A percentile compares a stretch with the other conserved stretches of the same genome.
These are phyloP conservation scores for Drusus annulatus DNA, from an alignment of 1,140 invertebrate genomes.

Conservation along the genomic window DNA sequence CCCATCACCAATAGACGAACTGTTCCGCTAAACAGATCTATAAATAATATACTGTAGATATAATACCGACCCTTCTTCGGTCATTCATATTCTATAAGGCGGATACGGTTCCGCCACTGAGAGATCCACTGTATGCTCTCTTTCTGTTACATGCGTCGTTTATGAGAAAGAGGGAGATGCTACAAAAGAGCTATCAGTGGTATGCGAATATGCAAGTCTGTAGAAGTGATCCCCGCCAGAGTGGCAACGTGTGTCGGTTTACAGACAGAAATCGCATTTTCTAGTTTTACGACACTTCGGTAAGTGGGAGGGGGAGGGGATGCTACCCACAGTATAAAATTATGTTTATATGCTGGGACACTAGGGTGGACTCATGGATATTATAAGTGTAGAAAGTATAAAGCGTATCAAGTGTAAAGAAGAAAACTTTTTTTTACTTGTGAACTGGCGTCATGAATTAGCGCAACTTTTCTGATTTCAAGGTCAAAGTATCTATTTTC, in stretches of 20 bases:
- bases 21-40: not conserved
- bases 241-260: conserved; percentile 44
- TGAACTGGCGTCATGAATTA: no score
- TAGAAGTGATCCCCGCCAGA: conserved; percentile 44
- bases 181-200: no score
- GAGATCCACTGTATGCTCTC: no score
- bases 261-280: conserved; percentile 46
- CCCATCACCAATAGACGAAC: no score
- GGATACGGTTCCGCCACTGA: not conserved
- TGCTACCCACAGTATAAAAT: no score
- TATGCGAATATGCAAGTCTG: conserved; percentile 25
- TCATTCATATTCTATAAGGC: conserved; percentile 42
- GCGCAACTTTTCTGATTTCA: no score
- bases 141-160: no score
- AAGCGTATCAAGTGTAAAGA: no score
- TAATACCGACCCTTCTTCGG: not conserved
- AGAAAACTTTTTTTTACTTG: no score
- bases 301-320: not conserved
- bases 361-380: not conserved
- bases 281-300: conserved; percentile 32
- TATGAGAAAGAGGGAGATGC: no score
- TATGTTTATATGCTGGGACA: not conserved
- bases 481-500: no score
- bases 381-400: no score
- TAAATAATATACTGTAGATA: conserved; percentile 12